A percentile compares a stretch with the other conserved stretches of the same genome.
These are phyloP conservation scores for Bombus confusus DNA, from an alignment of 1,140 invertebrate genomes.

Conservation along the genomic window DNA sequence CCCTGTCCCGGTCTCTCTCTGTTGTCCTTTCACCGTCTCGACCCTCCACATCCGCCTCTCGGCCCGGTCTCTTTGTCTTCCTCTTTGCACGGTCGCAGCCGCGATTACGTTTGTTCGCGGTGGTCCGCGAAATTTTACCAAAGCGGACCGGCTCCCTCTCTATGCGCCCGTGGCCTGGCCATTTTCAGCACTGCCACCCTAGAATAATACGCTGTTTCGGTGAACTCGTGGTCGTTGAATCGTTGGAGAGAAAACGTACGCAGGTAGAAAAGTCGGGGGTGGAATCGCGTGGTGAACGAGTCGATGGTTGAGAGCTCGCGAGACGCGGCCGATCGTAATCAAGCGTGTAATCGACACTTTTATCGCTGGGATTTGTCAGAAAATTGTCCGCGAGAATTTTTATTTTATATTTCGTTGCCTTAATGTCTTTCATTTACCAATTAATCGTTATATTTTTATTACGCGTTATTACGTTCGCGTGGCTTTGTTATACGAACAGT, in stretches of 20 bases:
- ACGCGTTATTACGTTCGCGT: too few species aligned
- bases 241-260: too few species aligned
- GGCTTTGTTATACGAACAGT: too few species aligned
- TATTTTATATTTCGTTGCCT: too few species aligned
- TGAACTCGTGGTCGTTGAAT: constrained; percentile 5
- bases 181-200: constrained; percentile 1
- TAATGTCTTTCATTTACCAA: too few species aligned
- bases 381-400: too few species aligned
- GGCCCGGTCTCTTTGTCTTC: constrained; percentile 10
- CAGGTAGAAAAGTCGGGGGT: not conserved
- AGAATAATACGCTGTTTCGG: constrained; percentile 3
- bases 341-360: constrained; percentile 60
- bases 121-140: constrained; percentile 35
- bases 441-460: too few species aligned
- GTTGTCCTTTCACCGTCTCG: not conserved
- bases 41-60: not conserved
- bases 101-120: constrained; percentile 47
- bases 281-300: not conserved
- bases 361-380: constrained; percentile 48
- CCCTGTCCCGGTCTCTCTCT: too few species aligned
- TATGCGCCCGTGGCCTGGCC: not conserved
- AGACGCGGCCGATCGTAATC: constrained; percentile 22
- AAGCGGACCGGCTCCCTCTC: not conserved
- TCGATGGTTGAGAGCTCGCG: not conserved
- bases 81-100: not conserved